Evolutionary conservation across 64 coral and sea anemone genomes (phyloP).

Genomic region (Porites australiensis): DNA sequence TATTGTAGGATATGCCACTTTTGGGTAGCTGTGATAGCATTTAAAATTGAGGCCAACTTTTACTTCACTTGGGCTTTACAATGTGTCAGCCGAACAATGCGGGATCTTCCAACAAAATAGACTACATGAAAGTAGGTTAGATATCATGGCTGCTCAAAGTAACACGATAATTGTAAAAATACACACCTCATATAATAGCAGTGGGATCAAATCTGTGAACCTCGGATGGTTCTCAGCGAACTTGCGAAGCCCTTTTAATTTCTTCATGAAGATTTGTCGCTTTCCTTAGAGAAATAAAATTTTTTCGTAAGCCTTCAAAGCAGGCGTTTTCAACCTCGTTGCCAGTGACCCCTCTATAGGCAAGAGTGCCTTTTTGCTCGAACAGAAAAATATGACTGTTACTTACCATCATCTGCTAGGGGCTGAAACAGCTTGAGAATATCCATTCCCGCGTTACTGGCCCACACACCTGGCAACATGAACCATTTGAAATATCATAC

Average conservation of each 20-base stretch:
- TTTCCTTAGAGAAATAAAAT: background rate
- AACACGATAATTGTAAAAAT: background rate
- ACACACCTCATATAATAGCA: slow-evolving; percentile 16
- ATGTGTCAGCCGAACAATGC: too few relatives aligned
- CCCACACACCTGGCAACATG: background rate
- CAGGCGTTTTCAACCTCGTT: background rate
- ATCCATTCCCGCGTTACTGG: background rate
- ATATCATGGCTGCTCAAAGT: background rate
- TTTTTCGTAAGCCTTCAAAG: too few relatives aligned
- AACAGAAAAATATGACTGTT: background rate
- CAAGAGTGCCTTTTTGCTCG: too few relatives aligned
- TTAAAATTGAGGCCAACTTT: too few relatives aligned
- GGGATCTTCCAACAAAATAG: too few relatives aligned
- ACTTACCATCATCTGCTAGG: slow-evolving; percentile 22
- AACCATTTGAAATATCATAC: too few relatives aligned
- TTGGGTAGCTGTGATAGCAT: too few relatives aligned
- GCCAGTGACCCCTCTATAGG: background rate
- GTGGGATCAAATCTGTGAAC: slow-evolving; percentile 13
- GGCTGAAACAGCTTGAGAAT: background rate
- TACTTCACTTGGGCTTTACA: too few relatives aligned
- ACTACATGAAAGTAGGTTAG: too few relatives aligned
- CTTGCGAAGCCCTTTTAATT: background rate
- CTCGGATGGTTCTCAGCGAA: background rate
- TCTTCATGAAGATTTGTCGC: background rate
- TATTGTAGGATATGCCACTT: too few relatives aligned